A percentile compares a stretch with the other conserved stretches of the same genome.
phyloP scores from a whole-genome alignment of 2,113 vertebrate species.

The Kryptolebias marmoratus region DNA sequence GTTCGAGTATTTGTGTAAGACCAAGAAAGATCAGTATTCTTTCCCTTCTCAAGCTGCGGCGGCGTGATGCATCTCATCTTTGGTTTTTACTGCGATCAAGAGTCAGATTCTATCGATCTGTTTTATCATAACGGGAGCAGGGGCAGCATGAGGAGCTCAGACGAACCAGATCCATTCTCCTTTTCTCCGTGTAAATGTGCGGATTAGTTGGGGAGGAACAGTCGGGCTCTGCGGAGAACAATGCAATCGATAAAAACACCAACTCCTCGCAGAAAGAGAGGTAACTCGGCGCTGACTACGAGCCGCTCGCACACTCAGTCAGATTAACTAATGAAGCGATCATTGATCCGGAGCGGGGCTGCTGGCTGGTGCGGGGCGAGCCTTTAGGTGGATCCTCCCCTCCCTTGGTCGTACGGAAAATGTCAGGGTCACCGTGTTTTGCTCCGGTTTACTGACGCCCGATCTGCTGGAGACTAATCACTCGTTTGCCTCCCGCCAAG shows the following conservation, averaged over 20 bases:
- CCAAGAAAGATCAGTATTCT: too few species aligned
- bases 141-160: slow-evolving; percentile 38
- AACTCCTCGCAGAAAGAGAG: slow-evolving; percentile 69
- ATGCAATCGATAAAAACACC: slow-evolving; percentile 68
- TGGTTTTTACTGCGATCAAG: slow-evolving; percentile 44
- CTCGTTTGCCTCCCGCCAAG: slow-evolving; percentile 42
- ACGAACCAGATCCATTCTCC: slow-evolving; percentile 61
- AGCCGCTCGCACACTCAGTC: slow-evolving; percentile 71
- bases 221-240: slow-evolving; percentile 67
- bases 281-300: slow-evolving; percentile 68
- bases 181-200: slow-evolving; percentile 64
- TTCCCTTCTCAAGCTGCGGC: not conserved
- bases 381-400: slow-evolving; percentile 75
- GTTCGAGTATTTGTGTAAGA: not conserved
- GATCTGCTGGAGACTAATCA: slow-evolving; percentile 59
- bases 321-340: slow-evolving; percentile 83
- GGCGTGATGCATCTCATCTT: slow-evolving; percentile 2
- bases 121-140: slow-evolving; percentile 42
- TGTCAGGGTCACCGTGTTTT: slow-evolving; percentile 71
- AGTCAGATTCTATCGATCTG: slow-evolving; percentile 42
- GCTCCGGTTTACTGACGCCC: slow-evolving; percentile 58
- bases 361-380: slow-evolving; percentile 60
- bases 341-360: slow-evolving; percentile 68
- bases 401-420: slow-evolving; percentile 64
- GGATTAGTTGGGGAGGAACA: slow-evolving; percentile 65